Evolutionary conservation across 2,797 vertebrate species (phyloP).

Genomic region (Coilia nasus): DNA sequence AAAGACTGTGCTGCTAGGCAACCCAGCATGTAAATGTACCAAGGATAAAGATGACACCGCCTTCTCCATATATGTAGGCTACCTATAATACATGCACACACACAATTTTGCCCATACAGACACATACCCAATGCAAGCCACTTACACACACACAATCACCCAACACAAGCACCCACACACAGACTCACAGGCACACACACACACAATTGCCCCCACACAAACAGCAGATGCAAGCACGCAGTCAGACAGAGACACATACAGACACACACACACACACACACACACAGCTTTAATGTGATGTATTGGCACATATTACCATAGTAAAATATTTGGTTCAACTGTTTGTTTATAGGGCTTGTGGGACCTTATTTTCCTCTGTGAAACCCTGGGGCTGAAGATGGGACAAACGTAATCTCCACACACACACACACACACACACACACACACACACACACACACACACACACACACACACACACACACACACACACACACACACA

Average conservation of each 20-base stretch:
- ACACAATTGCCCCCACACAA: too few relatives aligned
- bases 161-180: too few relatives aligned
- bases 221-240: too few relatives aligned
- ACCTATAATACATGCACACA: too few relatives aligned
- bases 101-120: too few relatives aligned
- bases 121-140: too few relatives aligned
- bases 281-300: background rate
- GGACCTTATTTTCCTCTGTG: background rate
- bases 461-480: background rate
- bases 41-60: too few relatives aligned
- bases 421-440: background rate
- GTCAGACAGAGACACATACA: background rate
- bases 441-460: background rate
- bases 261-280: background rate
- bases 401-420: background rate
- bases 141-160: constrained; percentile 12
- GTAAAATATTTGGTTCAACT: background rate
- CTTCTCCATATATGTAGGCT: too few relatives aligned
- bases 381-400: background rate
- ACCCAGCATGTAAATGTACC: too few relatives aligned
- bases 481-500: background rate
- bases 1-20: too few relatives aligned
- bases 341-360: constrained; percentile 16
- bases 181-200: too few relatives aligned
- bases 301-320: background rate